These are phyloP conservation scores for Tricholauxania praeusta DNA, from an alignment of 2,888 invertebrate species.

Conservation along the genomic window DNA sequence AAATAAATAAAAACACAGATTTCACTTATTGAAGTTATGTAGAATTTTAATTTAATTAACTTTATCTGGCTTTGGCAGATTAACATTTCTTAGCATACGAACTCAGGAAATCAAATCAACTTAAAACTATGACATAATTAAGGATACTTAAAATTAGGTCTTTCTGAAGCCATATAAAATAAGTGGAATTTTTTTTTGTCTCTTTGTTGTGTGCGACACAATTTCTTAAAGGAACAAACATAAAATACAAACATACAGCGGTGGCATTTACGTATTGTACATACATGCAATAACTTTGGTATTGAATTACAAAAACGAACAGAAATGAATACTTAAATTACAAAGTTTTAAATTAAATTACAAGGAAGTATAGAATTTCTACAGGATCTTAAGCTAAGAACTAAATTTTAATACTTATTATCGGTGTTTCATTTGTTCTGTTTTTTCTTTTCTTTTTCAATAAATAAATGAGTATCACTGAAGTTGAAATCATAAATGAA, in stretches of 20 bases:
- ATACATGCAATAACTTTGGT: neutral
- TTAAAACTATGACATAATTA: conserved; percentile 24
- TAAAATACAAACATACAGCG: conserved; percentile 5
- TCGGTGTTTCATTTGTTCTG: too few relatives aligned
- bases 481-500: conserved; percentile 14
- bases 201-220: neutral
- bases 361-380: neutral
- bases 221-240: neutral
- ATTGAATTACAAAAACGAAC: neutral
- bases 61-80: too few relatives aligned
- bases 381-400: conserved; percentile 8
- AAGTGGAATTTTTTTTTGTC: conserved; percentile 9
- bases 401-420: conserved; percentile 14
- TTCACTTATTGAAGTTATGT: too few relatives aligned
- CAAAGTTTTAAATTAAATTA: neutral
- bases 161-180: conserved; percentile 8
- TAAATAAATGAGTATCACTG: conserved; percentile 5
- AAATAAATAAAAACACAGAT: too few relatives aligned
- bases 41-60: too few relatives aligned
- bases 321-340: conserved; percentile 6
- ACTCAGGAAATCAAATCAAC: neutral
- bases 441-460: too few relatives aligned
- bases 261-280: neutral
- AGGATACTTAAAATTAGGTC: conserved; percentile 12
- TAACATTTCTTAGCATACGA: too few relatives aligned